phyloP scores from a whole-genome alignment of 2,113 vertebrate species.

The Trinectes maculatus region DNA sequence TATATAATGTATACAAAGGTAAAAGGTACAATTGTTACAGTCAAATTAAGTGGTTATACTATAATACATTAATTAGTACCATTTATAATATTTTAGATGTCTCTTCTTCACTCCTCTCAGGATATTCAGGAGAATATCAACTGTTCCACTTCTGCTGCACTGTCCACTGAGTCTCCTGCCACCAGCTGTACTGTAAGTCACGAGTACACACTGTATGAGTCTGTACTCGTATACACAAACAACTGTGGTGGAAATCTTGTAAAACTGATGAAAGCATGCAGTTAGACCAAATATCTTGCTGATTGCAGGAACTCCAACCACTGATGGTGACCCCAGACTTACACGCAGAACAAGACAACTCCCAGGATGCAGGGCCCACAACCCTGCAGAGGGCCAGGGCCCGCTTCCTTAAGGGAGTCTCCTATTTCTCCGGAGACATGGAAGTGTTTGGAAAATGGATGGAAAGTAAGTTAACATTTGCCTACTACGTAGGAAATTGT shows the following conservation, averaged over 20 bases:
- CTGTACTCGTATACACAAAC: no score
- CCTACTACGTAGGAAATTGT: no score
- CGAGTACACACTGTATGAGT: no score
- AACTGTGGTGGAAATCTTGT: no score
- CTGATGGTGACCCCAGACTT: slow-evolving; percentile 69
- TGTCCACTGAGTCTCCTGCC: background rate
- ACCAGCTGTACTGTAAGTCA: slow-evolving; percentile 48
- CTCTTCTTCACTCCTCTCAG: slow-evolving; percentile 28
- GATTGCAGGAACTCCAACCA: slow-evolving; percentile 72
- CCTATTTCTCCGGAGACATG: slow-evolving; percentile 83
- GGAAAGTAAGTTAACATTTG: slow-evolving; percentile 70
- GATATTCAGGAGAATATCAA: slow-evolving; percentile 59
- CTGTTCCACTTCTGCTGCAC: slow-evolving; percentile 1
- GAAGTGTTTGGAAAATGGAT: slow-evolving; percentile 80
- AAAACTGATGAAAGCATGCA: no score
- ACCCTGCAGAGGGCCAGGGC: slow-evolving; percentile 31
- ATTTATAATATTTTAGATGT: no score
- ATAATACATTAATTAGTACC: no score
- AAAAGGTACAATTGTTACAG: no score
- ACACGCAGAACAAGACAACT: background rate
- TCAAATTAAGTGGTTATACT: no score
- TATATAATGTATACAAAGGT: no score
- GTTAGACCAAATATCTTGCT: background rate
- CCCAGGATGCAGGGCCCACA: background rate
- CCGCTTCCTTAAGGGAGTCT: slow-evolving; percentile 62